Evolutionary conservation across 2,888 invertebrate species (phyloP).

Genomic region (Seira musarum): DNA sequence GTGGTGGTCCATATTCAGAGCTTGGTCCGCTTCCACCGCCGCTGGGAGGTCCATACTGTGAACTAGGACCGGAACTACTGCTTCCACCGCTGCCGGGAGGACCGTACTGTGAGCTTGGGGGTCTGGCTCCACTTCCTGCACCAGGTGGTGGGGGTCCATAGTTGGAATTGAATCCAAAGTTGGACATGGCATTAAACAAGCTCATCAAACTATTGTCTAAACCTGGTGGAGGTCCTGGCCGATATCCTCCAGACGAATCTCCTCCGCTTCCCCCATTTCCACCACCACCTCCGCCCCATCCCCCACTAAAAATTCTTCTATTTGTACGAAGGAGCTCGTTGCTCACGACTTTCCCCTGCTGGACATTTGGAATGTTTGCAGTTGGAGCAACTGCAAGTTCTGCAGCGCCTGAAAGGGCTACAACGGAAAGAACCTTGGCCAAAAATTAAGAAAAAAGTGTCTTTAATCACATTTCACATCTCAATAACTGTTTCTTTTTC

Average conservation of each 20-base stretch:
- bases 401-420: conserved; percentile 28
- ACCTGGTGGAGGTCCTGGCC: conserved; percentile 18
- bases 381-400: background rate
- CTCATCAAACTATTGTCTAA: conserved; percentile 22
- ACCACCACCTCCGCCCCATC: conserved; percentile 33
- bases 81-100: conserved; percentile 24
- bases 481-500: background rate
- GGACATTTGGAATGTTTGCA: background rate
- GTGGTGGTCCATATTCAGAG: conserved; percentile 29
- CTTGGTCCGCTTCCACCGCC: background rate
- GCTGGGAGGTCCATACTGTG: conserved; percentile 25
- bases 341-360: conserved; percentile 23
- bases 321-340: conserved; percentile 38
- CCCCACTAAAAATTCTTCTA: conserved; percentile 37
- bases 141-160: conserved; percentile 27
- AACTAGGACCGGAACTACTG: background rate
- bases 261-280: conserved; percentile 12
- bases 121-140: background rate
- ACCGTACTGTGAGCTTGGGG: conserved; percentile 35
- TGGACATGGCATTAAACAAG: conserved; percentile 48
- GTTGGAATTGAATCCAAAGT: conserved; percentile 41
- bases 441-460: conserved; percentile 4
- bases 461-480: background rate
- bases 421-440: conserved; percentile 35
- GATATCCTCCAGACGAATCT: background rate